Conservation (phyloP, 2,888 invertebrate genomes). For the Cactoblastis cactorum region DNA sequence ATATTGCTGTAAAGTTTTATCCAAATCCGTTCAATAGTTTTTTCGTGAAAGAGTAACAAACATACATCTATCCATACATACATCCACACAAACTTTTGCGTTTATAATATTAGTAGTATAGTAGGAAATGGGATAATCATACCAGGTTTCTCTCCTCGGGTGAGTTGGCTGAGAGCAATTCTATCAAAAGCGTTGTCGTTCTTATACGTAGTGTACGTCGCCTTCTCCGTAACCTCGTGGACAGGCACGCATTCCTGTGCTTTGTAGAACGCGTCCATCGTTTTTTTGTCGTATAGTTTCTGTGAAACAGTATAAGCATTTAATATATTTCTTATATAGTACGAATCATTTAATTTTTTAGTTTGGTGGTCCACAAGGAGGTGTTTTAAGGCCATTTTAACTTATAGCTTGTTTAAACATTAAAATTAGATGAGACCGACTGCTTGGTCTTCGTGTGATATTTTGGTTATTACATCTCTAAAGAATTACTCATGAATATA, state of each 20-base stretch:
- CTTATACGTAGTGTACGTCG: constrained; percentile 45
- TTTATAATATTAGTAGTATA: neutral
- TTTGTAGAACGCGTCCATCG: constrained; percentile 54
- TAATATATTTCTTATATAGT: neutral
- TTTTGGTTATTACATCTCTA: too few relatives aligned
- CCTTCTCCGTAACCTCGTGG: constrained; percentile 42
- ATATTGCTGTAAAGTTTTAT: too few relatives aligned
- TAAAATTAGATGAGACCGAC: too few relatives aligned
- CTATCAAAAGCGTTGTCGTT: constrained; percentile 61
- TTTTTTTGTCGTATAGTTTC: constrained; percentile 62
- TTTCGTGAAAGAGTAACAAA: too few relatives aligned
- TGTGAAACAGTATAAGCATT: constrained; percentile 20
- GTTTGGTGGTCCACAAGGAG: neutral
- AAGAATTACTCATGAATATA: too few relatives aligned
- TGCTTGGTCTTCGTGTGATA: too few relatives aligned
- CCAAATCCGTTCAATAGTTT: too few relatives aligned
- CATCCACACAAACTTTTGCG: too few relatives aligned
- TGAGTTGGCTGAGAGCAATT: constrained; percentile 60
- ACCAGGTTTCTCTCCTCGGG: constrained; percentile 58
- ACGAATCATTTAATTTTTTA: neutral
- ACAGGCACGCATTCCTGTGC: constrained; percentile 45
- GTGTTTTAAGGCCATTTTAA: neutral
- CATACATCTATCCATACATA: too few relatives aligned
- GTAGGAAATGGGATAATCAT: too few relatives aligned
- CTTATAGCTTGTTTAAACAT: neutral